Conservation (phyloP, 1,140 invertebrate species). For the Drosophila nasuta region DNA sequence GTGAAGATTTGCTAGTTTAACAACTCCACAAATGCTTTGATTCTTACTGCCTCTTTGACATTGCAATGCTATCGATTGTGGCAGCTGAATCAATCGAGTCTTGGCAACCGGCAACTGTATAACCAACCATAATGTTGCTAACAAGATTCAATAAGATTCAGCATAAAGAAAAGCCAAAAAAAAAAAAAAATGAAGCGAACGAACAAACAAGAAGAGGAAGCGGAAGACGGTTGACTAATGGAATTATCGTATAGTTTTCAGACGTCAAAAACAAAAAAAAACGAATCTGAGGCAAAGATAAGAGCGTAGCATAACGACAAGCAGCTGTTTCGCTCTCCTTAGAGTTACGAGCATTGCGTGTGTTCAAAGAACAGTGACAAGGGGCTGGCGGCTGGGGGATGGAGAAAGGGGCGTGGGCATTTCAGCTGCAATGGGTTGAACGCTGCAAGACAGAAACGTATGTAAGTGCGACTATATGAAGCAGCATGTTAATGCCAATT, state of each 20-base stretch:
- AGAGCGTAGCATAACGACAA: conserved; percentile 11
- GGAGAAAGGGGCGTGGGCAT: not conserved
- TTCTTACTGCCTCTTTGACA: too few species aligned
- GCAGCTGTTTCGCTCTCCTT: conserved; percentile 16
- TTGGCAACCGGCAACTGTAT: too few species aligned
- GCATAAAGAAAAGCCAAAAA: not conserved
- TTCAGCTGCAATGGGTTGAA: conserved; percentile 5
- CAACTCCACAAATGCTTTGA: too few species aligned
- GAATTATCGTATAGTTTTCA: conserved; percentile 14
- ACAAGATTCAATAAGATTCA: conserved; percentile 5
- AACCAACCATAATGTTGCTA: not conserved
- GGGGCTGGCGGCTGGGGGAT: too few species aligned
- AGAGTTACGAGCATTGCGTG: not conserved
- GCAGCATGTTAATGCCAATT: conserved; percentile 59
- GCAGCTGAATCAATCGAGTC: too few species aligned
- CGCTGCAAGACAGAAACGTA: conserved; percentile 11
- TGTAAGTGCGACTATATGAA: conserved; percentile 27
- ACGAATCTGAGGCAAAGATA: not conserved
- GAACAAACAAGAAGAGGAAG: not conserved
- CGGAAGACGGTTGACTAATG: not conserved
- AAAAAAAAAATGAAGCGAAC: not conserved
- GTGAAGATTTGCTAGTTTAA: too few species aligned
- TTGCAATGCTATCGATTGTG: not conserved
- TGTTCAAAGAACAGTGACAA: not conserved
- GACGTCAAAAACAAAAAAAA: not conserved